Evolutionary conservation across 2,113 vertebrate species (phyloP).

Genomic region (Anguilla japonica): DNA sequence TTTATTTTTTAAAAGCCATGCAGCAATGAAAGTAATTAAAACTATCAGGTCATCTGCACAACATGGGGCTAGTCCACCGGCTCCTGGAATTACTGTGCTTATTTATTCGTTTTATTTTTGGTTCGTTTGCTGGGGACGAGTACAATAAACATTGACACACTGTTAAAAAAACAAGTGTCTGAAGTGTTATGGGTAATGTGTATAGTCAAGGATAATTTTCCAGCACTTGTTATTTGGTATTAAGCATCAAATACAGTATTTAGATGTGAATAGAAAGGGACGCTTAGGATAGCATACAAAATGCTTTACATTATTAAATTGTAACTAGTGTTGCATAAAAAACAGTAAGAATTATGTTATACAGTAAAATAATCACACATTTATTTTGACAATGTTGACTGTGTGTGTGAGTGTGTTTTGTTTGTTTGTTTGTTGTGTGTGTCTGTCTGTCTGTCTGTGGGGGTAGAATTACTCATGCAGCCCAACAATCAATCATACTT

Average conservation of each 20-base stretch:
- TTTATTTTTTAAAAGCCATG: conserved; percentile 69
- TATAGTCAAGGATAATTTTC: not conserved
- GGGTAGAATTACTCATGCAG: not conserved
- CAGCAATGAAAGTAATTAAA: conserved; percentile 68
- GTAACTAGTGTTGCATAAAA: not conserved
- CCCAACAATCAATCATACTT: not conserved
- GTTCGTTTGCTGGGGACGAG: not conserved
- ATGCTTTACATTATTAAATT: not conserved
- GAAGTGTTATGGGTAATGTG: not conserved
- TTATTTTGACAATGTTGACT: no score
- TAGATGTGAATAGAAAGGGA: not conserved
- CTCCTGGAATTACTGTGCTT: conserved; percentile 17
- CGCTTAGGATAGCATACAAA: not conserved
- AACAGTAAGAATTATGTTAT: not conserved
- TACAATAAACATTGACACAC: not conserved
- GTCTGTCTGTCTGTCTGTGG: not conserved
- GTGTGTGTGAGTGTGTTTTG: no score
- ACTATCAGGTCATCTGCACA: conserved; percentile 70
- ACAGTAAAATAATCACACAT: not conserved
- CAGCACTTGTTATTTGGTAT: not conserved
- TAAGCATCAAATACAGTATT: not conserved
- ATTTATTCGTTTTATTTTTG: not conserved
- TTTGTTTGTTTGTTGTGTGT: no score
- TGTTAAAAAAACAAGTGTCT: not conserved
- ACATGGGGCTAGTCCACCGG: conserved; percentile 65